Base-by-base conservation (phyloP, 2,113 vertebrate genomes). In the Tenrec ecaudatus region DNA sequence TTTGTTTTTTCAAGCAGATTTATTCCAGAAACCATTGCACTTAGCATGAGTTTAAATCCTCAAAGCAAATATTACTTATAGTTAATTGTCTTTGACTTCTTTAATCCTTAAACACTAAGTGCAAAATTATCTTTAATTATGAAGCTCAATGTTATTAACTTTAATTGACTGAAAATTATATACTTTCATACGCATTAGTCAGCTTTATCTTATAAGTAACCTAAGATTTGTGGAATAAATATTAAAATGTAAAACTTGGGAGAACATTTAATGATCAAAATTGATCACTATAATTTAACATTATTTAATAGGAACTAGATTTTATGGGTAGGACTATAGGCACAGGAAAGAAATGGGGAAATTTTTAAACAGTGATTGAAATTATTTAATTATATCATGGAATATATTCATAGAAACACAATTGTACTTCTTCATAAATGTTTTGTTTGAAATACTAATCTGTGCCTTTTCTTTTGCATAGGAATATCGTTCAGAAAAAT, bases 401-500 rank as follows among this genome's bases (percentile, higher is more conserved):
- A 88, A 57, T 85, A 23, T 83, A 7, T 60, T 68, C n/a, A 69
- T 75, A 86, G 40, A 29, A 60, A 27, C 3, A 64, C 81, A 36
- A 53, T 90, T 90, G 33, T 1, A n/a, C 43, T 81, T 92, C 14
- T 86, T 96, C 93, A 62, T 69, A 95, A 77, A 95, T 88, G 3
- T 7, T 58, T 3, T 5, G n/a, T 36, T 77, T 17, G 94, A 93
- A 75, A 88, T 86, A 23, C 71, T 94, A 92, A 89, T 22, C 76
- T 82, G 58, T 92, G 25, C 12, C 62, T 7, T 95, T 90, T n/a
- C 87, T 78, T 95, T 15, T 47, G 31, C 87, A 85, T 94, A 99
- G 99, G 99, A 99, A 96, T 99, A 99, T 96, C 99, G 99, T 90
- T 99, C 99, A 88, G 99, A 99, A 98, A 99, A 99, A 94, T 99